Conservation (phyloP, 2,113 vertebrate species). For the Coreoperca whiteheadi region DNA sequence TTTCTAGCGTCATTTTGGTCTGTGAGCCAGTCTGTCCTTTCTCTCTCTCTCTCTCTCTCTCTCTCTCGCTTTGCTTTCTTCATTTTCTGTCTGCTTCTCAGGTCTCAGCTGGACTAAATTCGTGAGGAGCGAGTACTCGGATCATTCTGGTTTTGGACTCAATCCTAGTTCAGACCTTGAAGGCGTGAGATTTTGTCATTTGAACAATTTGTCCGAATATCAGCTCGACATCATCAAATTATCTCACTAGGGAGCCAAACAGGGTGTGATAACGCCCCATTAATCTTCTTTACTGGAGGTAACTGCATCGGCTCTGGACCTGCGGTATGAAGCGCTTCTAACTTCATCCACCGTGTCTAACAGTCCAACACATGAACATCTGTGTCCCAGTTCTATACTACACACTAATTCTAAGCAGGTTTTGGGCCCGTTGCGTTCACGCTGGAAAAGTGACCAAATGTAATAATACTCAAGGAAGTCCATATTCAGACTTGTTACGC, state of each 20-base stretch:
- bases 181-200: conserved; percentile 40
- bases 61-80: conserved; percentile 44
- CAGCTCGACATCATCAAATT: conserved; percentile 11
- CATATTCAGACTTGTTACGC: not conserved
- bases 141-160: conserved; percentile 62
- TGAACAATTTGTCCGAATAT: not conserved
- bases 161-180: conserved; percentile 49
- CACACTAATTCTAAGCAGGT: not conserved
- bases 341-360: conserved; percentile 35
- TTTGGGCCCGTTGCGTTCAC: not conserved
- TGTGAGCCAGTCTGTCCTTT: conserved; percentile 27
- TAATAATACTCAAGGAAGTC: not conserved
- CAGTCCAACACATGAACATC: not conserved
- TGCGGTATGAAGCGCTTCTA: conserved; percentile 30
- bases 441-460: too few relatives aligned
- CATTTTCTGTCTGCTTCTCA: conserved; percentile 76
- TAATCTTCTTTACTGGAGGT: not conserved
- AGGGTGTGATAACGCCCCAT: not conserved
- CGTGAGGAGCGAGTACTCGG: conserved; percentile 68
- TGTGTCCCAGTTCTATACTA: conserved; percentile 32
- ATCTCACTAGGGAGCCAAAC: conserved; percentile 1
- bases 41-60: not conserved
- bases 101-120: conserved; percentile 75
- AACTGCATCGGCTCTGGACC: not conserved
- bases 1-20: conserved; percentile 43